Percentiles rank a stretch among this genome's conserved stretches.
Conservation (phyloP, 2,888 invertebrate species). For the Trypoxylon attenuatum region DNA sequence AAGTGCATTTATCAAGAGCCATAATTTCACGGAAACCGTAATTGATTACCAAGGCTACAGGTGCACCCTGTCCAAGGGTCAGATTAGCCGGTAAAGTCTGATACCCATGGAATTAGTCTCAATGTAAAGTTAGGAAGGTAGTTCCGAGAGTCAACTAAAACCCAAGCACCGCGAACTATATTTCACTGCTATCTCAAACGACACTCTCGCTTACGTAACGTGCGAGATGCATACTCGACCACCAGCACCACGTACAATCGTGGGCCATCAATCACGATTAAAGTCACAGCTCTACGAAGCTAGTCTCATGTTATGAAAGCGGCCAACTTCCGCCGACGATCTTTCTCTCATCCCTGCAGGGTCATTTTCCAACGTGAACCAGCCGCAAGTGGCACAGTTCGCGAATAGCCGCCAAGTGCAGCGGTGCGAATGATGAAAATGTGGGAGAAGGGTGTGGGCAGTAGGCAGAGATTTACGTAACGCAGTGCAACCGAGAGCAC, state of each 20-base stretch:
- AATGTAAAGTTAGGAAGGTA: not conserved
- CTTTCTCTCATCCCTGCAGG: too few species aligned
- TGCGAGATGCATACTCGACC: not conserved
- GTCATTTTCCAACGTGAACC: too few species aligned
- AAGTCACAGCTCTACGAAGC: not conserved
- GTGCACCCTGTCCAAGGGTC: not conserved
- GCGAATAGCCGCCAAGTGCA: too few species aligned
- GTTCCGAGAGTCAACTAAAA: too few species aligned
- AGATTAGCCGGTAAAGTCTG: not conserved
- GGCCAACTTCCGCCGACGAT: too few species aligned
- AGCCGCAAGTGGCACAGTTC: too few species aligned
- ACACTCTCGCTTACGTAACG: not conserved
- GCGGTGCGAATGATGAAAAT: constrained; percentile 23
- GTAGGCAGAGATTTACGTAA: constrained; percentile 59
- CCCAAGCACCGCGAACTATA: too few species aligned
- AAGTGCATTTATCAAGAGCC: too few species aligned
- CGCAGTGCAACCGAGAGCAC: constrained; percentile 48
- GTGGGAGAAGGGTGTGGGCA: constrained; percentile 13
- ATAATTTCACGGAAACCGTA: too few species aligned
- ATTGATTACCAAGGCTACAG: too few species aligned
- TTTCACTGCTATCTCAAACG: not conserved
- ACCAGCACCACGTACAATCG: not conserved
- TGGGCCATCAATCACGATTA: constrained; percentile 3
- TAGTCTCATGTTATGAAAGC: too few species aligned
- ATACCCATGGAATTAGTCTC: not conserved